These are phyloP conservation scores for Crocodylus rhombifer DNA, from an alignment of 2,797 vertebrate species.

Conservation along the genomic window DNA sequence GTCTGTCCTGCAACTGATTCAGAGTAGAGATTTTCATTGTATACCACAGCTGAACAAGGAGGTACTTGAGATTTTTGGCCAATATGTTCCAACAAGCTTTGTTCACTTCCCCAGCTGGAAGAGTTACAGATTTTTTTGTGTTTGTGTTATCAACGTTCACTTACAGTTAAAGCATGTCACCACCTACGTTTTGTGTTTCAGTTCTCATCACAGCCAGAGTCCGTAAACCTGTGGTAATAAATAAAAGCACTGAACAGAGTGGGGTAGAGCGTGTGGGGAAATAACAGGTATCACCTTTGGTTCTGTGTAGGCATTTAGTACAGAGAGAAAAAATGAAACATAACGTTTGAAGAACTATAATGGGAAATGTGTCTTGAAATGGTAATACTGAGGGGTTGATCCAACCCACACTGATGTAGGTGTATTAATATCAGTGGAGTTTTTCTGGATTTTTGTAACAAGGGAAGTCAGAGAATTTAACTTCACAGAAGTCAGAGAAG, in stretches of 20 bases:
- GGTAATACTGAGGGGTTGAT: not conserved
- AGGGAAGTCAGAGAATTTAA: not conserved
- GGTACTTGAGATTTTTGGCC: slow-evolving; percentile 37
- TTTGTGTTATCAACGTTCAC: not conserved
- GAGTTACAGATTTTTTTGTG: not conserved
- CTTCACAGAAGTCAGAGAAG: accelerated
- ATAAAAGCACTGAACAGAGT: not conserved
- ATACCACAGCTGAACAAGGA: not conserved
- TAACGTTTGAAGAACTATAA: not conserved
- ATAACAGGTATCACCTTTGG: accelerated
- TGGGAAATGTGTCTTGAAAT: not conserved
- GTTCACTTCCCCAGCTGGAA: not conserved
- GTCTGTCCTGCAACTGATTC: not conserved
- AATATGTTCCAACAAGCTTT: not conserved
- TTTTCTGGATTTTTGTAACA: not conserved
- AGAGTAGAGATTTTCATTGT: slow-evolving; percentile 12
- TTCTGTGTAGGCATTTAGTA: accelerated
- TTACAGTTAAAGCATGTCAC: not conserved
- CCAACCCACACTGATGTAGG: not conserved
- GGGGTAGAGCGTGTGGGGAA: not conserved
- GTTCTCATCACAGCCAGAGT: not conserved
- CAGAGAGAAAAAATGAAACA: too few species aligned
- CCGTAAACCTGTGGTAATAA: not conserved
- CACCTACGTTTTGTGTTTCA: not conserved
- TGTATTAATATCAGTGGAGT: not conserved